Evolutionary conservation across 2,113 vertebrate species (phyloP).

Genomic region (Channa argus): DNA sequence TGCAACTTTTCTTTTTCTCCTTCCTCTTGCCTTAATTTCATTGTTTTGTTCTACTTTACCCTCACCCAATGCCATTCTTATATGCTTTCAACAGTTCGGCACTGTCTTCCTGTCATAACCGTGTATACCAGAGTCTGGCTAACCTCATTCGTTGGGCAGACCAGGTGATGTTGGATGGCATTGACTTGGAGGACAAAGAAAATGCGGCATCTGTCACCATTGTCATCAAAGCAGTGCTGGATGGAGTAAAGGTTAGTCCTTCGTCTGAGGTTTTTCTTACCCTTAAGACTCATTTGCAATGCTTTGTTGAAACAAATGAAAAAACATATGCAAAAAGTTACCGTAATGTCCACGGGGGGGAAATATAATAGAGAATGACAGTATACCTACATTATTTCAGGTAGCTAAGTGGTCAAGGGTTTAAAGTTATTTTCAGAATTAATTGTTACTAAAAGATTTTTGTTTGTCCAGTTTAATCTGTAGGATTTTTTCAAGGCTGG

Average conservation of each 20-base stretch:
- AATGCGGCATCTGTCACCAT: constrained; percentile 91
- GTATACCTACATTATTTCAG: too few relatives aligned
- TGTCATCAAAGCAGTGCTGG: constrained; percentile 97
- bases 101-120: constrained; percentile 94
- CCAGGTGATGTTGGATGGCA: constrained; percentile 96
- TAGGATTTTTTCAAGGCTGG: too few relatives aligned
- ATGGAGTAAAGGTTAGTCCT: constrained; percentile 94
- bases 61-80: neutral
- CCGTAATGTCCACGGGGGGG: too few relatives aligned
- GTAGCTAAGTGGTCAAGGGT: too few relatives aligned
- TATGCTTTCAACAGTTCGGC: constrained; percentile 85
- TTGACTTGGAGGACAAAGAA: constrained; percentile 96
- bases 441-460: too few relatives aligned
- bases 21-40: neutral
- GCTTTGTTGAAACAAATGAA: too few relatives aligned
- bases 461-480: too few relatives aligned
- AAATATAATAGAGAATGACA: too few relatives aligned
- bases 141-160: constrained; percentile 99
- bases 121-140: constrained; percentile 96
- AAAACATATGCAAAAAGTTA: too few relatives aligned
- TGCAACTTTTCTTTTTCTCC: neutral
- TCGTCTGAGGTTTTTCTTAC: neutral
- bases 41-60: neutral
- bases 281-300: too few relatives aligned
- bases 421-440: too few relatives aligned